Evolutionary conservation across 2,888 invertebrate genomes (phyloP).

Genomic region (Cephus runcator): DNA sequence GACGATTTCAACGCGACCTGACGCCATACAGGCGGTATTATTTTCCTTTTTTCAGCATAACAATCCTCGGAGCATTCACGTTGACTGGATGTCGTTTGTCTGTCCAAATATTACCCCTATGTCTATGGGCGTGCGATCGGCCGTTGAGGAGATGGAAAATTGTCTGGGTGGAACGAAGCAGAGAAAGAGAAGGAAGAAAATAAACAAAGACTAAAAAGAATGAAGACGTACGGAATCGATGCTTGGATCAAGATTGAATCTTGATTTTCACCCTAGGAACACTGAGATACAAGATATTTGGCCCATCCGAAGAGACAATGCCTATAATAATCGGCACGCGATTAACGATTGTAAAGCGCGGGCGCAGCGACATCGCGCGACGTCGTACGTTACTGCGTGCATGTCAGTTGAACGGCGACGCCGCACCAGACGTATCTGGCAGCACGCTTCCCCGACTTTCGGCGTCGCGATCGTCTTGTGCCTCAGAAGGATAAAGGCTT

Average conservation of each 20-base stretch:
- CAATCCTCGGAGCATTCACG: not conserved
- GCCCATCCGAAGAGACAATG: not conserved
- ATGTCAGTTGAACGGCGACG: conserved; percentile 57
- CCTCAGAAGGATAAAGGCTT: not conserved
- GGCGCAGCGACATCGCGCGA: conserved; percentile 9
- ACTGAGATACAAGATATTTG: not conserved
- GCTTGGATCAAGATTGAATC: not conserved
- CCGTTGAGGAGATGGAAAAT: not conserved
- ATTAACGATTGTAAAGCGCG: conserved; percentile 15
- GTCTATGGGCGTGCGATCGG: not conserved
- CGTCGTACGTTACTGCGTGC: conserved; percentile 34
- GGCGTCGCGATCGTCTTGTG: not conserved
- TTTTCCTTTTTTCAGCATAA: not conserved
- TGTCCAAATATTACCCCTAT: not conserved
- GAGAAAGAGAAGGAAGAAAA: conserved; percentile 1
- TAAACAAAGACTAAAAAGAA: conserved; percentile 13
- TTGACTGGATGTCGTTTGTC: not conserved
- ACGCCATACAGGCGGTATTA: not conserved
- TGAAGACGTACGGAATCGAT: not conserved
- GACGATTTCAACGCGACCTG: not conserved
- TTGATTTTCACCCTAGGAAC: not conserved
- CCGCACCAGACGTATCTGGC: conserved; percentile 52
- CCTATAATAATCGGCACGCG: not conserved
- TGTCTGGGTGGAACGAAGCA: not conserved
- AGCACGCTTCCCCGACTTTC: conserved; percentile 25